phyloP scores from a whole-genome alignment of 1,140 invertebrate species.

The Proales similis region DNA sequence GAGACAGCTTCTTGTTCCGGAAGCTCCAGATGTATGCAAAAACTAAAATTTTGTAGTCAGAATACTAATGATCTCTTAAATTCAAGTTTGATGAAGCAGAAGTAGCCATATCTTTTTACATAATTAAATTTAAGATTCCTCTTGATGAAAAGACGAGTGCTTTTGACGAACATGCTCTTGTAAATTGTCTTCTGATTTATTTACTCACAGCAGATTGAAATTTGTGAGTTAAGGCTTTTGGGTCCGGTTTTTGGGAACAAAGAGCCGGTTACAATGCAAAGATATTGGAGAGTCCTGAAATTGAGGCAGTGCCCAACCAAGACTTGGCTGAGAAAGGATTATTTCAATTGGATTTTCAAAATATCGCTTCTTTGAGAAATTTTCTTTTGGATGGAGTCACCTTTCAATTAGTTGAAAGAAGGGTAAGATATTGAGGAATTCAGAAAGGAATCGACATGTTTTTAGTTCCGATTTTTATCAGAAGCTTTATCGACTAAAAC shows the following conservation, averaged over 20 bases:
- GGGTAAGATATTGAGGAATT: too few species aligned
- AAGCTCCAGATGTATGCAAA: slow-evolving; percentile 19
- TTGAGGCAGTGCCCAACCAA: slow-evolving; percentile 10
- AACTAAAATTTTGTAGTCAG: neutral
- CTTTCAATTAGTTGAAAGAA: slow-evolving; percentile 31
- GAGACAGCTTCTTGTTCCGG: slow-evolving; percentile 17
- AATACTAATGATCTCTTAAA: neutral
- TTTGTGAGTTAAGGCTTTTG: too few species aligned
- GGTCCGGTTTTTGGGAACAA: neutral
- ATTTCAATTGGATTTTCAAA: slow-evolving; percentile 16
- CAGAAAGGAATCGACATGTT: too few species aligned
- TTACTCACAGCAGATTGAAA: too few species aligned
- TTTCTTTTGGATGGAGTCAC: slow-evolving; percentile 6
- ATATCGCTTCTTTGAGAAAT: neutral
- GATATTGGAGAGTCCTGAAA: neutral
- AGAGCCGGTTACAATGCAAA: neutral
- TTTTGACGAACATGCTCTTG: too few species aligned
- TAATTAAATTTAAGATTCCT: slow-evolving; percentile 12
- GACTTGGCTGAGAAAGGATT: slow-evolving; percentile 23
- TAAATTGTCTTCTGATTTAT: too few species aligned
- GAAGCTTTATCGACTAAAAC: neutral
- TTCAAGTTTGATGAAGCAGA: slow-evolving; percentile 4
- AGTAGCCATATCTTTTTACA: slow-evolving; percentile 24
- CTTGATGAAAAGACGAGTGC: slow-evolving; percentile 11
- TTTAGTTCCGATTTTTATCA: slow-evolving; percentile 6